These are phyloP conservation scores for Pseudobourletiella spinata DNA, from an alignment of 1,140 invertebrate species.

Conservation along the genomic window DNA sequence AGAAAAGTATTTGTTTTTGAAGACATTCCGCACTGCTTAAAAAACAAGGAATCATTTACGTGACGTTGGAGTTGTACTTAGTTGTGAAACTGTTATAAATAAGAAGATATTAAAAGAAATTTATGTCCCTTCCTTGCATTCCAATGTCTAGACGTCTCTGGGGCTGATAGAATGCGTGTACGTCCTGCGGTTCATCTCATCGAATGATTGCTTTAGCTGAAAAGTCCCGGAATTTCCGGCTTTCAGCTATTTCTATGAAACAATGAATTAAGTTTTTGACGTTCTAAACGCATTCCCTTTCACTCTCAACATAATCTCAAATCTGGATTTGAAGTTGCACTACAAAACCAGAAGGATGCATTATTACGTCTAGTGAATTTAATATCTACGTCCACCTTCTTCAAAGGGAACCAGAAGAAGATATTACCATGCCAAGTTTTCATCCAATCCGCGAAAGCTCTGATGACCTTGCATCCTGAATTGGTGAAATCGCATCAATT, in stretches of 20 bases:
- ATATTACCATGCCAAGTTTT: no score
- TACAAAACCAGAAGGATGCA: no score
- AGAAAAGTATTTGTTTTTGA: slow-evolving; percentile 28
- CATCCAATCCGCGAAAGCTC: no score
- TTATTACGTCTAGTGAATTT: no score
- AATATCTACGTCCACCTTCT: no score
- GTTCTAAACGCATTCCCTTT: slow-evolving; percentile 28
- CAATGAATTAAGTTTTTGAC: slow-evolving; percentile 31
- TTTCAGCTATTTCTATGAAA: slow-evolving; percentile 18
- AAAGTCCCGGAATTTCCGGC: neutral
- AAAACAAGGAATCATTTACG: slow-evolving; percentile 30
- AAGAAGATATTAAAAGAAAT: neutral
- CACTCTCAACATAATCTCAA: no score
- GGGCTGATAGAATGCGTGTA: slow-evolving; percentile 25
- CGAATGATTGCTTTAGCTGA: slow-evolving; percentile 5
- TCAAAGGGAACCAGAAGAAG: no score
- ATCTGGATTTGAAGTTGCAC: no score
- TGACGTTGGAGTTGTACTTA: slow-evolving; percentile 14
- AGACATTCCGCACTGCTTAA: slow-evolving; percentile 33
- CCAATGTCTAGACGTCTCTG: slow-evolving; percentile 6
- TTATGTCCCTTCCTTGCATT: slow-evolving; percentile 17
- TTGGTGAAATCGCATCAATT: no score
- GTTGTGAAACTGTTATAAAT: neutral
- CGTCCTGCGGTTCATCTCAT: slow-evolving; percentile 19
- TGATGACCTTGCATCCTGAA: no score